Conservation (phyloP, 2,113 vertebrate genomes). For the Oxyruncus cristatus region DNA sequence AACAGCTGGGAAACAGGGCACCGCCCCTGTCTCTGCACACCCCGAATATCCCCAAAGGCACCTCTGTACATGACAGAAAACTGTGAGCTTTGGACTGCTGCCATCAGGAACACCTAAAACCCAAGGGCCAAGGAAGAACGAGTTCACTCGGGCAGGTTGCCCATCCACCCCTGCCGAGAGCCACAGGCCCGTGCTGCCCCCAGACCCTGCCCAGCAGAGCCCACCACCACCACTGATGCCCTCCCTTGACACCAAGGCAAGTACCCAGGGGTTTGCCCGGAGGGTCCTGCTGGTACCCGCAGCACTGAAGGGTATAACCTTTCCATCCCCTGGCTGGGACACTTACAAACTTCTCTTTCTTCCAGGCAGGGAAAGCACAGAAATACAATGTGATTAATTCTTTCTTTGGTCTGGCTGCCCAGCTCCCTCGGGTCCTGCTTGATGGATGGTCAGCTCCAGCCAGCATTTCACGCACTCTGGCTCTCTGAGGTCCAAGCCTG, state of each 20-base stretch:
- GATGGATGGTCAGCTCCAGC: neutral
- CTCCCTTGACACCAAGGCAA: neutral
- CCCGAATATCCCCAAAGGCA: neutral
- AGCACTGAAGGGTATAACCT: neutral
- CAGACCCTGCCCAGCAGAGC: neutral
- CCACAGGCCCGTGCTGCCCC: fast-evolving
- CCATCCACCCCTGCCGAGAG: neutral
- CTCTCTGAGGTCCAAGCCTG: neutral
- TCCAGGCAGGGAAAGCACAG: neutral
- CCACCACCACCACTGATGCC: too few species aligned
- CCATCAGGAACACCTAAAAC: neutral
- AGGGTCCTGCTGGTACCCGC: neutral
- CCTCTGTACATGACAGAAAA: neutral
- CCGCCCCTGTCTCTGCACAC: neutral
- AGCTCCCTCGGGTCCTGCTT: neutral
- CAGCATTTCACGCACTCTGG: neutral
- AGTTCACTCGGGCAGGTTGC: fast-evolving
- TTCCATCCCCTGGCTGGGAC: neutral
- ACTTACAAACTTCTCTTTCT: neutral
- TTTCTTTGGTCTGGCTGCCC: neutral
- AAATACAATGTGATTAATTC: neutral
- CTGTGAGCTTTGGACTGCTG: neutral
- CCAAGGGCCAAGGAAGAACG: fast-evolving
- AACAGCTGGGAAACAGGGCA: fast-evolving
- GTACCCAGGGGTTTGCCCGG: neutral